Evolutionary conservation across 2,113 vertebrate species (phyloP).

Genomic region (Petromus typicus): DNA sequence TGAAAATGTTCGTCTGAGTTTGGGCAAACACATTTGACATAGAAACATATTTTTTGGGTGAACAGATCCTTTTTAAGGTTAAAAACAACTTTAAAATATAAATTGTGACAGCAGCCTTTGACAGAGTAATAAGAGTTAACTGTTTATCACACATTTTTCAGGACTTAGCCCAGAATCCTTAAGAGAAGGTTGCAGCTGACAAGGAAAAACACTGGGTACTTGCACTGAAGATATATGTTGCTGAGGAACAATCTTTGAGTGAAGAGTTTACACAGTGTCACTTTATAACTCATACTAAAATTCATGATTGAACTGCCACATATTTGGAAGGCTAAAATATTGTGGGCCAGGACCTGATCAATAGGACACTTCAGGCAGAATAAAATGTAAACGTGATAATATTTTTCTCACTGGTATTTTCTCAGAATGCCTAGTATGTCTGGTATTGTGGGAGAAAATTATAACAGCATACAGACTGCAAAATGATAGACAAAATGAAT

Average conservation of each 20-base stretch:
- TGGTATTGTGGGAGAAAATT: neutral
- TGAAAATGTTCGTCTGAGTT: neutral
- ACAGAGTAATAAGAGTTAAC: constrained; percentile 11
- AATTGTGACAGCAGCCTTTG: neutral
- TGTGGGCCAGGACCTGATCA: constrained; percentile 33
- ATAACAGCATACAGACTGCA: neutral
- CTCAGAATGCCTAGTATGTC: neutral
- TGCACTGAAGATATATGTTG: neutral
- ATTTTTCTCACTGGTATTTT: constrained; percentile 50
- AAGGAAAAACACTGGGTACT: constrained; percentile 17
- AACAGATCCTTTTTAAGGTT: neutral
- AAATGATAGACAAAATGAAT: neutral
- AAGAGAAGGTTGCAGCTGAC: constrained; percentile 25
- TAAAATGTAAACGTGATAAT: neutral
- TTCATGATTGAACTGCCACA: constrained; percentile 16
- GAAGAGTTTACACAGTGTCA: constrained; percentile 31
- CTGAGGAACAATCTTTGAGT: constrained; percentile 56
- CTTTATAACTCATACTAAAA: constrained; percentile 56
- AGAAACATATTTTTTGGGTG: neutral
- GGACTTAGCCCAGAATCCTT: constrained; percentile 20
- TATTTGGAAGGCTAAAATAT: neutral
- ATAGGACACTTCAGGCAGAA: constrained; percentile 30
- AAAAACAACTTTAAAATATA: constrained; percentile 32
- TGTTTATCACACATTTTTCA: constrained; percentile 43
- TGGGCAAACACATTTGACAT: constrained; percentile 11